These are phyloP conservation scores for Tolypeutes matacus DNA, from an alignment of 2,797 vertebrate genomes.

Conservation along the genomic window DNA sequence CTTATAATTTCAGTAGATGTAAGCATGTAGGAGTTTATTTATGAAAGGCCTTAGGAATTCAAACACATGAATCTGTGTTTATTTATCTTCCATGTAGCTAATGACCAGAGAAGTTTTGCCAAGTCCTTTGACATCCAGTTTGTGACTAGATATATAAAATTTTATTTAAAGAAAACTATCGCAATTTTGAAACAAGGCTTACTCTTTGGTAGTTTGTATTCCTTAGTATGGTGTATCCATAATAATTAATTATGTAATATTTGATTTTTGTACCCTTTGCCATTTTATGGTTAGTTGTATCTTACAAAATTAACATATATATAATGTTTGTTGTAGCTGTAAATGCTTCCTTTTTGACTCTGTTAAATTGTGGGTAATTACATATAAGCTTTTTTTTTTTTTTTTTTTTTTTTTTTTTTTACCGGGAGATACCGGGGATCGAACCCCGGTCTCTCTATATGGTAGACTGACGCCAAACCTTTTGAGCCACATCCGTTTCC, in stretches of 20 bases:
- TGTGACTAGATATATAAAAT: constrained; percentile 57
- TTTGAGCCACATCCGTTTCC: too few relatives aligned
- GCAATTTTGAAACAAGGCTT: constrained; percentile 24
- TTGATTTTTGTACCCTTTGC: not conserved
- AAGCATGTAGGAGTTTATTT: constrained; percentile 72
- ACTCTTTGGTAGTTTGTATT: not conserved
- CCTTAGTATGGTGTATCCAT: not conserved
- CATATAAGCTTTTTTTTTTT: not conserved
- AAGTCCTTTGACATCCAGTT: constrained; percentile 59
- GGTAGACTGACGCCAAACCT: too few relatives aligned
- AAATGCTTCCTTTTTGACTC: constrained; percentile 48
- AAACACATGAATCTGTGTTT: constrained; percentile 60
- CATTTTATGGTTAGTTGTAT: not conserved
- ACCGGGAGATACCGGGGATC: too few relatives aligned
- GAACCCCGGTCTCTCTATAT: too few relatives aligned
- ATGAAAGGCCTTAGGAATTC: constrained; percentile 70
- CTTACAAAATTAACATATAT: not conserved
- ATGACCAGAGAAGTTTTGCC: constrained; percentile 51
- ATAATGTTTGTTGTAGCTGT: not conserved
- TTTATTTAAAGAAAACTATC: constrained; percentile 65
- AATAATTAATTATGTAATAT: not conserved
- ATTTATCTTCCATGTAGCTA: constrained; percentile 69
- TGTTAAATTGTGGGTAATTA: not conserved
- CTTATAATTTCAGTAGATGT: constrained; percentile 76
- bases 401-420: too few relatives aligned